Evolutionary conservation across 2,113 vertebrate species (phyloP), one percentile per base, ranked within the genome.

Genomic region (Platanista minor): DNA sequence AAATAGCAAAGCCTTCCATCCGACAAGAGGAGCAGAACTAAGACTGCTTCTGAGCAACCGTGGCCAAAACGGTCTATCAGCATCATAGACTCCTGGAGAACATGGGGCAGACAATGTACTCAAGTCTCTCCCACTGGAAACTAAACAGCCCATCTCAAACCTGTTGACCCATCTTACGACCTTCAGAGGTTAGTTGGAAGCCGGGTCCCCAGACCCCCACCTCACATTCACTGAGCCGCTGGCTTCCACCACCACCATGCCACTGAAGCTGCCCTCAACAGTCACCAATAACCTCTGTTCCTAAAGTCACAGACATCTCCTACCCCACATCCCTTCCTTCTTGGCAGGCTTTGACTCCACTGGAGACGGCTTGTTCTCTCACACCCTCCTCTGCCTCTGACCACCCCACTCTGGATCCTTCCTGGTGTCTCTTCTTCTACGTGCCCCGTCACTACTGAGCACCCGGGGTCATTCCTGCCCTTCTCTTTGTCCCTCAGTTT

Each of bases 101-200:
- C 10, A 1, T 5, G 27, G 13, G 14, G 6, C 2, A 1, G 52
- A 71, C 29, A 92, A 17, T 8, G 20, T 2, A 6, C 15, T 80
- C 66, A 54, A 31, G 36, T 39, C 71, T 39, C 23, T 31, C 41
- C 29, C 72, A 20, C 49, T 52, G 31, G 72, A 92, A 87, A 69
- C 25, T 21, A 78, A 13, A 20, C 27, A 52, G 15, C 39, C 10
- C 2, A 6, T 66, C 52, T 78, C 14, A 0, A 33, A 12, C 11
- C 54, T 17, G 9, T 25, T 25, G 72, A 85, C 39, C 29, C 2
- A 17, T 33, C n/a, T 75, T n/a, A 4, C 8, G 13, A 1, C 41
- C 31, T 75, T 12, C 1, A 49, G 4, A 57, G 29, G 3, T 31
- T 21, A 10, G 1, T n/a, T 66, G n/a, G 20, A 13, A 36, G 23